Base-by-base conservation (phyloP, 2,113 vertebrate species). In the Ginglymostoma cirratum region DNA sequence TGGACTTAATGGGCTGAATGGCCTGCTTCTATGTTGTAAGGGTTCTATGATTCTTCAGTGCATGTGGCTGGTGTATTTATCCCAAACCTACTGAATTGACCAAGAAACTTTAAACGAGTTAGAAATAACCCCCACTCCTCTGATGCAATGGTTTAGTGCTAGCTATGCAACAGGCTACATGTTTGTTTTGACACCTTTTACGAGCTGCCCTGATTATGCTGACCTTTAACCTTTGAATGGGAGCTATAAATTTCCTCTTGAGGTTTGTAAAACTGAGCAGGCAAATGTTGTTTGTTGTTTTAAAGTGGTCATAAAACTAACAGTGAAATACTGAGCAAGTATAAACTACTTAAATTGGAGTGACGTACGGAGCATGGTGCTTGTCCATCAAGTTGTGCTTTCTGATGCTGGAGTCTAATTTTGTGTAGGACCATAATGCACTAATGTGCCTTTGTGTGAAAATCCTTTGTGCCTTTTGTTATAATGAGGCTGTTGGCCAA, bases 201-300 rank as follows among this genome's bases (percentile, higher is more conserved):
- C 52, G 10, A 55, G 17, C 34, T 65, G 55, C 55, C 34, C 34
- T 19, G n/a, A 92, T 92, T 17, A n/a, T 21, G 21, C n/a, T 70
- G 65, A 34, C 65, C n/a, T 61, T 66, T 66, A 66, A 92, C 65
- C 55, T 61, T 66, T 92, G 17, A 92, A 92, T 92, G 19, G 89
- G 15, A 17, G 61, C 65, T n/a, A 14, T 92, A 92, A 92, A 38
- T 92, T 92, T 92, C 89, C 55, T 66, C 34, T 86, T 45, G 21
- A n/a, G 15, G 30, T 38, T 66, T 65, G n/a, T 42, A 83, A 76
- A 76, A 45, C 17, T 19, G 17, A 8, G 61, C n/a, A n/a, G n/a
- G 61, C 61, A 42, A 42, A 66, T 67, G 89, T 38, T 92, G 34
- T 92, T 90, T 66, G 89, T 92, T 65, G 34, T 93, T 93, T 93